Percentiles rank a stretch among this genome's conserved stretches.
These are phyloP conservation scores for Neotoma lepida DNA, from an alignment of 2,113 vertebrate species.

Conservation along the genomic window DNA sequence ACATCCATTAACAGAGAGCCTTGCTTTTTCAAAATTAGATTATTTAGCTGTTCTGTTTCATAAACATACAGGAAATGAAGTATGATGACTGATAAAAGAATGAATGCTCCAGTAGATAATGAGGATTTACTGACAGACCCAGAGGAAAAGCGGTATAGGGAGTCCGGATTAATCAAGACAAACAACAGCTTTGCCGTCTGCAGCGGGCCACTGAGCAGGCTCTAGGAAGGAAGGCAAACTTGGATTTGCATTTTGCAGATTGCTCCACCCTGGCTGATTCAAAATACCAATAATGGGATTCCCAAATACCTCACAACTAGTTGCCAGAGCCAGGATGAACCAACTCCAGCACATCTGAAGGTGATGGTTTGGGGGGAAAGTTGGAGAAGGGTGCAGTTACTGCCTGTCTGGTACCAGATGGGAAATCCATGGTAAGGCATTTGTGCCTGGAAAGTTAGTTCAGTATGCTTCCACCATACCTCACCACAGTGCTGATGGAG, in stretches of 20 bases:
- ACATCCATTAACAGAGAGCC: constrained; percentile 29
- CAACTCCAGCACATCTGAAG: not conserved
- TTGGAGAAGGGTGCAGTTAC: not conserved
- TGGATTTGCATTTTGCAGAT: not conserved
- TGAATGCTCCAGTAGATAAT: not conserved
- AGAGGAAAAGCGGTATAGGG: not conserved
- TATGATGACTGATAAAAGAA: not conserved
- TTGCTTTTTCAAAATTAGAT: constrained; percentile 27
- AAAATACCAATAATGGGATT: not conserved
- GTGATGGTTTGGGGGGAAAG: not conserved
- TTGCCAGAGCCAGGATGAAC: not conserved
- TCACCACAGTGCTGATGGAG: not conserved
- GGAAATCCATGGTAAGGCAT: not conserved
- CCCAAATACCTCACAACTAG: not conserved
- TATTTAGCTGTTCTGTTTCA: constrained; percentile 7
- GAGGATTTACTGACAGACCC: not conserved
- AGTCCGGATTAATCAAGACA: not conserved
- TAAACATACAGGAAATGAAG: not conserved
- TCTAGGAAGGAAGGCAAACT: not conserved
- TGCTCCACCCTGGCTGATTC: not conserved
- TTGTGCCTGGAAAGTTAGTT: not conserved
- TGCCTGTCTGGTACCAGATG: not conserved
- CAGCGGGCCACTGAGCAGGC: not conserved
- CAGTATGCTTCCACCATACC: not conserved
- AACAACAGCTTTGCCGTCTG: too few species aligned